Evolutionary conservation across 2,797 vertebrate genomes (phyloP).

Genomic region (Acrocephalus scirpaceus): DNA sequence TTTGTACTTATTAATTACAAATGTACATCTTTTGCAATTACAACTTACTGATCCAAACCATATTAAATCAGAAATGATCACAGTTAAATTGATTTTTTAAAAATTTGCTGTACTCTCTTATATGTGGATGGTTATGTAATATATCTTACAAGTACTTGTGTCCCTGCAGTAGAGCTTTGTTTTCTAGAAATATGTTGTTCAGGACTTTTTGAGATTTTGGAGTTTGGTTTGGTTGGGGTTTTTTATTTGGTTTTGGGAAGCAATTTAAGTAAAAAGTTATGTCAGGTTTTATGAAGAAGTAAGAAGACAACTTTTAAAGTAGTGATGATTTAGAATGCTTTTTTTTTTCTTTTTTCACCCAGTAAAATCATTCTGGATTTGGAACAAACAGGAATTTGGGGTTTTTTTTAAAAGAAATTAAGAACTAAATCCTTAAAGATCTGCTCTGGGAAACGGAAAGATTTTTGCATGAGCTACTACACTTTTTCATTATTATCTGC

Average conservation of each 20-base stretch:
- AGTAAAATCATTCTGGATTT: neutral
- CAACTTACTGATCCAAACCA: constrained; percentile 29
- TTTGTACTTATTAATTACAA: constrained; percentile 71
- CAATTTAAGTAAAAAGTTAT: neutral
- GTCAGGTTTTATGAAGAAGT: neutral
- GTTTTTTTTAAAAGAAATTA: neutral
- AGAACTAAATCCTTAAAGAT: constrained; percentile 2
- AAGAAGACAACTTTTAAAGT: neutral
- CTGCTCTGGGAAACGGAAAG: constrained; percentile 68
- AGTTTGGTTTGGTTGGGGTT: neutral
- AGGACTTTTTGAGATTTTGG: neutral
- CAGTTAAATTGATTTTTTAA: constrained; percentile 31
- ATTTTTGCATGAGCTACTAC: constrained; percentile 47
- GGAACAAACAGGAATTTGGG: neutral
- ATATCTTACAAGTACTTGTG: neutral
- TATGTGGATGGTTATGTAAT: neutral
- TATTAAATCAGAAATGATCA: constrained; percentile 53
- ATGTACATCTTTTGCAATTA: constrained; percentile 60
- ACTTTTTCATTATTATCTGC: constrained; percentile 69
- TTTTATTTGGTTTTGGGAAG: neutral
- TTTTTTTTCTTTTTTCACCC: neutral
- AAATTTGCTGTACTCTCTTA: constrained; percentile 37
- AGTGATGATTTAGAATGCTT: neutral
- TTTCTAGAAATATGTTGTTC: neutral
- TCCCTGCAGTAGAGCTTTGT: neutral